Percentiles rank a stretch among this genome's conserved stretches.
phyloP scores from a whole-genome alignment of 2,113 vertebrate genomes.

The Oreochromis niloticus region DNA sequence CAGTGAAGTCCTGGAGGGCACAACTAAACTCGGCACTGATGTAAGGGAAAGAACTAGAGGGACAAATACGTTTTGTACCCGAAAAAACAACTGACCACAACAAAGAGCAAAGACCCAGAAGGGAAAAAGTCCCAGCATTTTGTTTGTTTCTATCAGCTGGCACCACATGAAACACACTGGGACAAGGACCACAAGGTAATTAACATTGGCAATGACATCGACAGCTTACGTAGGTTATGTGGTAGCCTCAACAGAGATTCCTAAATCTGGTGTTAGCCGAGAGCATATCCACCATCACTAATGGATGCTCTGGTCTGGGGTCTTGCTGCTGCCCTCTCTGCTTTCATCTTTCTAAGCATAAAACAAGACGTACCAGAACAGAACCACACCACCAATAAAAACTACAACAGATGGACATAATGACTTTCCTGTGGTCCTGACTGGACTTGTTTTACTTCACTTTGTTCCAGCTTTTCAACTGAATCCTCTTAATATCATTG shows the following conservation, averaged over 20 bases:
- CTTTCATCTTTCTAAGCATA: not conserved
- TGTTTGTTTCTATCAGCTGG: not conserved
- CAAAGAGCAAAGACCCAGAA: not conserved
- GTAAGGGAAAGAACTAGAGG: not conserved
- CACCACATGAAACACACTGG: not conserved
- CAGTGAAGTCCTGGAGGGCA: not conserved
- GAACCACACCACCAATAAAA: not conserved
- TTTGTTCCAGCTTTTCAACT: not conserved
- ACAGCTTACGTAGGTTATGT: not conserved
- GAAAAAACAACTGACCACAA: not conserved
- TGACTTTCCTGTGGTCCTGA: not conserved
- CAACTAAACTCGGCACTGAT: not conserved
- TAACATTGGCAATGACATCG: not conserved
- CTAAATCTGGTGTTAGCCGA: not conserved
- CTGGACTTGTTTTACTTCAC: not conserved
- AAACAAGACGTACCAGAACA: not conserved
- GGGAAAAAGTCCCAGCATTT: not conserved
- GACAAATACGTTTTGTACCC: not conserved
- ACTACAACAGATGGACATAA: not conserved
- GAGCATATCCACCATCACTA: not conserved
- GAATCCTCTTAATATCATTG: not conserved
- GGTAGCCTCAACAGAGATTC: not conserved
- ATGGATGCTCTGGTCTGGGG: not conserved
- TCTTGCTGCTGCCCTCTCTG: not conserved
- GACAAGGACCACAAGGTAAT: not conserved